phyloP scores from a whole-genome alignment of 2,888 invertebrate genomes.

The Sphaerophoria rueppellii region DNA sequence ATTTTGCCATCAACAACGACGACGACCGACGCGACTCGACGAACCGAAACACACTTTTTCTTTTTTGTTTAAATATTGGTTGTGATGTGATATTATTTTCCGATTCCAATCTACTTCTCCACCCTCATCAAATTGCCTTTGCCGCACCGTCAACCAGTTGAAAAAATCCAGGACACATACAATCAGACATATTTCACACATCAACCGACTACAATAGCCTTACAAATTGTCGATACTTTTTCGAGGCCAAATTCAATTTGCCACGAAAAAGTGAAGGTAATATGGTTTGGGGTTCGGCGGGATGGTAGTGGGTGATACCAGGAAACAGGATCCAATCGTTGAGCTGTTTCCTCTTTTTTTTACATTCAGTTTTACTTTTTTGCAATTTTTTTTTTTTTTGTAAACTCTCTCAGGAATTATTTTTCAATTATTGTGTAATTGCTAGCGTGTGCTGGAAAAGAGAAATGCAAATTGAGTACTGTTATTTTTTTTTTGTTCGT shows the following conservation, averaged over 20 bases:
- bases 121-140: not conserved
- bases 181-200: slow-evolving; percentile 67
- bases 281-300: slow-evolving; percentile 2
- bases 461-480: slow-evolving; percentile 66
- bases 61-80: slow-evolving; percentile 47
- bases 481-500: slow-evolving; percentile 5
- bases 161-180: slow-evolving; percentile 14
- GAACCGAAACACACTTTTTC: slow-evolving; percentile 29
- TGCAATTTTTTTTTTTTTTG: slow-evolving; percentile 32
- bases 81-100: slow-evolving; percentile 61
- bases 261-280: slow-evolving; percentile 59
- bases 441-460: slow-evolving; percentile 60
- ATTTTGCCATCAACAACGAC: slow-evolving; percentile 36
- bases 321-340: slow-evolving; percentile 41
- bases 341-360: slow-evolving; percentile 48
- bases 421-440: slow-evolving; percentile 73
- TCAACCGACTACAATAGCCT: slow-evolving; percentile 70
- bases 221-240: slow-evolving; percentile 73
- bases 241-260: slow-evolving; percentile 72
- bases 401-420: slow-evolving; percentile 70
- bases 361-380: slow-evolving; percentile 27
- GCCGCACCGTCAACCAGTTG: slow-evolving; percentile 12
- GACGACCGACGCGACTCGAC: slow-evolving; percentile 4
- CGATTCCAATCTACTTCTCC: slow-evolving; percentile 5
- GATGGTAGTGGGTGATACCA: not conserved